Evolutionary conservation across 2,797 vertebrate species (phyloP).

Genomic region (Cuniculus paca): DNA sequence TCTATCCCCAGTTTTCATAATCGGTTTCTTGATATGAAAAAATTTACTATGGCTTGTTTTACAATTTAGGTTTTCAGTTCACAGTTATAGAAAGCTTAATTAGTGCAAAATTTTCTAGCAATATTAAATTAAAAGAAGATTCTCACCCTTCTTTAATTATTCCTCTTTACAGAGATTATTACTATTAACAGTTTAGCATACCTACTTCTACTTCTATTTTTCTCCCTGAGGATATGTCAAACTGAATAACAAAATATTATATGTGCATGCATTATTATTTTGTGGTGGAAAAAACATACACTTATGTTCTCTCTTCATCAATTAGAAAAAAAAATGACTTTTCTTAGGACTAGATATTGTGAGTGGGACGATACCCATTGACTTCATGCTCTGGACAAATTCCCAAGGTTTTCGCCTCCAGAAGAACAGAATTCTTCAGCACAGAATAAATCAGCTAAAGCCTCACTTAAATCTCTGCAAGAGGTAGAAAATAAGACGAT

Average conservation of each 20-base stretch:
- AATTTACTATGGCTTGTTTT: neutral
- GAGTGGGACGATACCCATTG: neutral
- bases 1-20: neutral
- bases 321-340: neutral
- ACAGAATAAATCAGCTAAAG: neutral
- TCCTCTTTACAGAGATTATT: neutral
- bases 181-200: neutral
- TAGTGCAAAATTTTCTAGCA: neutral
- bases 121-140: neutral
- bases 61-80: neutral
- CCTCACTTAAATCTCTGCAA: neutral
- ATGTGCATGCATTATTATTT: neutral
- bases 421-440: neutral
- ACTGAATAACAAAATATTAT: neutral
- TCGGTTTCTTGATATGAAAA: conserved; percentile 11
- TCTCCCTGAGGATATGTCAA: neutral
- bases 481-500: neutral
- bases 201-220: neutral
- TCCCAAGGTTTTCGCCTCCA: neutral
- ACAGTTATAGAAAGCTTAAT: neutral
- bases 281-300: neutral
- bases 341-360: neutral
- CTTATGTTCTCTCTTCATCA: neutral
- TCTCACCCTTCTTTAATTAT: neutral
- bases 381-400: neutral